Evolutionary conservation across 2,797 vertebrate genomes (phyloP).

Genomic region (Phoeniculus purpureus): DNA sequence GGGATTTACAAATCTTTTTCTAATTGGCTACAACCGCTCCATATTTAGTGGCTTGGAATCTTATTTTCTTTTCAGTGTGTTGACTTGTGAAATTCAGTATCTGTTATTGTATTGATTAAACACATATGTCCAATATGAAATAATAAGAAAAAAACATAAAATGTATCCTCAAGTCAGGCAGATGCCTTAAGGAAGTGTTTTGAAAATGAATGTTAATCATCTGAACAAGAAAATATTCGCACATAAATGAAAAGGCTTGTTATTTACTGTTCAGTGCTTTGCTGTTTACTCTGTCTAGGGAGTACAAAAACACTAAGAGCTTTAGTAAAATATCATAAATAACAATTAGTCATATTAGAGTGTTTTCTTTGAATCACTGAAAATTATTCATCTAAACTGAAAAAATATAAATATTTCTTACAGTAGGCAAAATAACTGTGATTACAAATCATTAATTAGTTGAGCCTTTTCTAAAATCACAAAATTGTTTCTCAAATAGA

Average conservation of each 20-base stretch:
- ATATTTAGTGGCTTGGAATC: neutral
- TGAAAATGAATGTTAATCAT: neutral
- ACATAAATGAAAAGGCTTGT: neutral
- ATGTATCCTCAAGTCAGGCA: neutral
- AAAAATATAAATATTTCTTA: conserved; percentile 28
- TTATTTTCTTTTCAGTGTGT: neutral
- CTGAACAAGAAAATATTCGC: neutral
- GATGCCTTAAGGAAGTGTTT: neutral
- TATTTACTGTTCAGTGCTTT: conserved; percentile 23
- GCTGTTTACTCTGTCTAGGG: neutral
- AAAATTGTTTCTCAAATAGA: neutral
- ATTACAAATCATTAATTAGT: neutral
- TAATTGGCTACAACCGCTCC: neutral
- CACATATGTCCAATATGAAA: neutral
- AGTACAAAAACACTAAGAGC: neutral
- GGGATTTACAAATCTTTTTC: neutral
- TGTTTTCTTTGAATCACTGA: neutral
- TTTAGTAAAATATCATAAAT: neutral
- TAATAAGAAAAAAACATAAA: neutral
- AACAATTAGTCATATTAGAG: conserved; percentile 8
- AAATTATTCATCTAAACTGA: conserved; percentile 10
- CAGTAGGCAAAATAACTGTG: neutral
- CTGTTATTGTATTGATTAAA: neutral
- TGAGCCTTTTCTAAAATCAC: neutral
- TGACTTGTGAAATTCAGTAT: neutral